Evolutionary conservation across 1,140 invertebrate species (phyloP).

Genomic region (Globodera rostochiensis): DNA sequence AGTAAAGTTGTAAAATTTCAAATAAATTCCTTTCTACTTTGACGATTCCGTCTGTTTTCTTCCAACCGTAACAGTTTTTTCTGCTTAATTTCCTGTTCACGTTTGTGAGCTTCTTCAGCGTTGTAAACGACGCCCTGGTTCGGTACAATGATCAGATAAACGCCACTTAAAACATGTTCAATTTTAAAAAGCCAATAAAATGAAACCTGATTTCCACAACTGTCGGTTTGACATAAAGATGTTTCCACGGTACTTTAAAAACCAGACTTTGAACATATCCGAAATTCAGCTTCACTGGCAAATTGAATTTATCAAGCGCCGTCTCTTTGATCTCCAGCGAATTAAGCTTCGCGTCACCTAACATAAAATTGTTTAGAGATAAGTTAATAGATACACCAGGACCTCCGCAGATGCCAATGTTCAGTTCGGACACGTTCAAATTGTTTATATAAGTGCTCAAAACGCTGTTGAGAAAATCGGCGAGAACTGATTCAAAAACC

Average conservation of each 20-base stretch:
- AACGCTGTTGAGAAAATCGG: slow-evolving; percentile 86
- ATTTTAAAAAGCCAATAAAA: too few relatives aligned
- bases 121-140: slow-evolving; percentile 83
- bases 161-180: slow-evolving; percentile 1
- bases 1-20: slow-evolving; percentile 46
- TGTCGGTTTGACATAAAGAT: slow-evolving; percentile 88
- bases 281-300: slow-evolving; percentile 64
- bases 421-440: slow-evolving; percentile 86
- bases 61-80: slow-evolving; percentile 73
- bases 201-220: slow-evolving; percentile 82
- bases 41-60: slow-evolving; percentile 79
- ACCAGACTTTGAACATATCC: slow-evolving; percentile 77
- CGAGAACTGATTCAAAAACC: slow-evolving; percentile 91
- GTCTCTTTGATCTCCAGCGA: slow-evolving; percentile 86
- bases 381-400: too few relatives aligned
- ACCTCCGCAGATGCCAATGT: slow-evolving; percentile 91
- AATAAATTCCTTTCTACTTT: slow-evolving; percentile 74
- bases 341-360: slow-evolving; percentile 84
- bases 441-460: slow-evolving; percentile 94
- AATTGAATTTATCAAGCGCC: slow-evolving; percentile 73
- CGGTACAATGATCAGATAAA: slow-evolving; percentile 82
- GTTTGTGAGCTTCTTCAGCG: slow-evolving; percentile 82
- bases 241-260: slow-evolving; percentile 96
- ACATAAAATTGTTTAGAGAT: too few relatives aligned
- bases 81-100: slow-evolving; percentile 79